These are phyloP conservation scores for Epistrophella euchroma DNA, from an alignment of 2,888 invertebrate species.

Conservation along the genomic window DNA sequence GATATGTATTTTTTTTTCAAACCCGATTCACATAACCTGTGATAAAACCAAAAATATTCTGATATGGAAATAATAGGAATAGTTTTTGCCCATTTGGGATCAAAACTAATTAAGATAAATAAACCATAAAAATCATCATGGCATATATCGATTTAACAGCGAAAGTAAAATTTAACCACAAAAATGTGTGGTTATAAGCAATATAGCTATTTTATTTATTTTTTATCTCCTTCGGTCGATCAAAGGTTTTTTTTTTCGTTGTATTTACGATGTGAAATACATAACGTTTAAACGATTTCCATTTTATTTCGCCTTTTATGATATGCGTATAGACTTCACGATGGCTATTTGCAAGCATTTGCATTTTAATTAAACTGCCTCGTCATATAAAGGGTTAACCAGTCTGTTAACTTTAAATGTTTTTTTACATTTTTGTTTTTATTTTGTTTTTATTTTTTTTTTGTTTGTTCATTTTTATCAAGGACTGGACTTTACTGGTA, in stretches of 20 bases:
- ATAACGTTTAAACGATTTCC: conserved; percentile 18
- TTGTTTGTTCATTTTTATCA: neutral
- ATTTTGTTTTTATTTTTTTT: neutral
- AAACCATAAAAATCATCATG: neutral
- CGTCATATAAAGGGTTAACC: conserved; percentile 38
- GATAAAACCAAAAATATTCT: neutral
- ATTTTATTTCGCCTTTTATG: conserved; percentile 35
- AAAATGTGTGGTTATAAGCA: conserved; percentile 13
- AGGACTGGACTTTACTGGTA: neutral
- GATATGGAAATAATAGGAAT: neutral
- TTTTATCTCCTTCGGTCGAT: conserved; percentile 8
- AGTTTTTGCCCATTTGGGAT: neutral
- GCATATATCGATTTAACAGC: neutral
- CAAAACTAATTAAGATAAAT: conserved; percentile 12
- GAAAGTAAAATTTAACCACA: conserved; percentile 6
- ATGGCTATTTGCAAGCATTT: conserved; percentile 36
- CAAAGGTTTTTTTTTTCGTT: neutral
- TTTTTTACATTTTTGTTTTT: neutral
- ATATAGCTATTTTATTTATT: conserved; percentile 11
- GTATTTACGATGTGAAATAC: conserved; percentile 24
- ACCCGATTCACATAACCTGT: neutral
- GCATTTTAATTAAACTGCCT: conserved; percentile 51
- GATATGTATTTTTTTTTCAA: neutral
- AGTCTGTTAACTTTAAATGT: conserved; percentile 22
- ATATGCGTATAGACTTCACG: neutral